Conservation (phyloP, 2,113 vertebrate species). For the Myotis davidii region DNA sequence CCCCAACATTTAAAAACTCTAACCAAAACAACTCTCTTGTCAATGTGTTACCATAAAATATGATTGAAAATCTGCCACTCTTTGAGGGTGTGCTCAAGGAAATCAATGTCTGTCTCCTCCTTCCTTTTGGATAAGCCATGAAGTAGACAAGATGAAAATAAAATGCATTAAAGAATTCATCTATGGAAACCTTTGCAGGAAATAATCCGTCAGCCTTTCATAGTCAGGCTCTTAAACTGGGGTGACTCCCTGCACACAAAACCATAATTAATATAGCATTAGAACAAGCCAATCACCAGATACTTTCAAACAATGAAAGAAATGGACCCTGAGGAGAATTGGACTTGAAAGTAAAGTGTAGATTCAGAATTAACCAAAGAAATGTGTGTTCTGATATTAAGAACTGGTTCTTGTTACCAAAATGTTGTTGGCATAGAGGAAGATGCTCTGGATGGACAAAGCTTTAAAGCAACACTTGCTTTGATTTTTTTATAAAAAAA, state of each 20-base stretch:
- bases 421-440: neutral
- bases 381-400: neutral
- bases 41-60: neutral
- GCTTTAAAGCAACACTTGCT: neutral
- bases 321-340: neutral
- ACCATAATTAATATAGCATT: neutral
- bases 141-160: conserved; percentile 15
- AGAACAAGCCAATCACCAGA: neutral
- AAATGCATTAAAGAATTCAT: neutral
- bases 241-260: neutral
- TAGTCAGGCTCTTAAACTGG: neutral
- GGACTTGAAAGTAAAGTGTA: neutral
- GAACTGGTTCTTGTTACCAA: neutral
- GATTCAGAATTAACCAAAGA: neutral
- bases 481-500: neutral
- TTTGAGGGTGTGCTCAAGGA: neutral
- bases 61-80: neutral
- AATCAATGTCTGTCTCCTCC: neutral
- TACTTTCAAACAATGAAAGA: neutral
- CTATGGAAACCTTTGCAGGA: neutral
- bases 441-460: neutral
- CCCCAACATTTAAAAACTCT: neutral
- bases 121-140: neutral
- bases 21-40: neutral
- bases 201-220: conserved; percentile 8